A percentile compares a stretch with the other conserved stretches of the same genome.
These are phyloP conservation scores for Eolophus roseicapilla DNA, from an alignment of 2,113 vertebrate species.

Conservation along the genomic window DNA sequence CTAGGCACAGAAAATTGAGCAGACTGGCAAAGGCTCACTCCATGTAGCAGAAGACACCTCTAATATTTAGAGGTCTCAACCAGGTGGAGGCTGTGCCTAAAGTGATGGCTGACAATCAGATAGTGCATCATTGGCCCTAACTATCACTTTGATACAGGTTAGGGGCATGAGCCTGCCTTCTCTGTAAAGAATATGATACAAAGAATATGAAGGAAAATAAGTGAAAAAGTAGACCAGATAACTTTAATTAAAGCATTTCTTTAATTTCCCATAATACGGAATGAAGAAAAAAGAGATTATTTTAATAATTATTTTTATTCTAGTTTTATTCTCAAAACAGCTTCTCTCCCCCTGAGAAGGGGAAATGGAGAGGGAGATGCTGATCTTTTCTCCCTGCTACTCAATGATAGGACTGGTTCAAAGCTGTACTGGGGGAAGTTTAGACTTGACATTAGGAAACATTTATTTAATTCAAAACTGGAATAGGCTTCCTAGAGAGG, in stretches of 20 bases:
- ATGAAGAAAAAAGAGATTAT: not conserved
- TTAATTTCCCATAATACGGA: not conserved
- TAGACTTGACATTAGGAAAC: not conserved
- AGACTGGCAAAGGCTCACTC: not conserved
- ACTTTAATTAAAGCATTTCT: not conserved
- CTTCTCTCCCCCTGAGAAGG: not conserved
- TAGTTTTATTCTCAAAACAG: not conserved
- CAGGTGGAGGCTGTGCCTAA: not conserved
- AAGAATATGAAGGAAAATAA: not conserved
- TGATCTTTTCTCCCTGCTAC: not conserved
- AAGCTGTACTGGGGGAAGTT: not conserved
- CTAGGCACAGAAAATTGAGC: constrained; percentile 14
- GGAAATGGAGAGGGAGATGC: not conserved
- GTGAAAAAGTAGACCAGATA: not conserved
- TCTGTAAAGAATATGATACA: not conserved
- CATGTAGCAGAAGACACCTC: not conserved
- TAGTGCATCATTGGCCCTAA: not conserved
- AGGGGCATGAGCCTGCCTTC: not conserved
- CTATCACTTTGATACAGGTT: not conserved
- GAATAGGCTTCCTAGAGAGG: not conserved
- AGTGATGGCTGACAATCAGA: not conserved
- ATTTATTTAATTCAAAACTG: not conserved
- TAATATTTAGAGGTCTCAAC: not conserved
- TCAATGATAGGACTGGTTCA: not conserved
- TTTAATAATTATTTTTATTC: not conserved